Evolutionary conservation across 2,888 invertebrate species (phyloP).

Genomic region (Drosophila colorata): DNA sequence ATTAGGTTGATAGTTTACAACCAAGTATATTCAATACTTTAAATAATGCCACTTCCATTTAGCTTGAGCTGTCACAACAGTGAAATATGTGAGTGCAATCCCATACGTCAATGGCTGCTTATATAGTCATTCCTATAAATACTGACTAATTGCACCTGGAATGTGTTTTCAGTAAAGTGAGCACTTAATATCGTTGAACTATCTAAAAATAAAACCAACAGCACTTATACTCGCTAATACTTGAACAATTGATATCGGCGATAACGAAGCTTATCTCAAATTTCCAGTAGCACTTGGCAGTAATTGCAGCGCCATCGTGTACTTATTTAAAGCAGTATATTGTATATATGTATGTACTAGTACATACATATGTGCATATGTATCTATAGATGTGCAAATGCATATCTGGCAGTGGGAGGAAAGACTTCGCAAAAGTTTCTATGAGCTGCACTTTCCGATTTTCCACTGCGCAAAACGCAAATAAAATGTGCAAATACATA

Average conservation of each 20-base stretch:
- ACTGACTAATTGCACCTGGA: neutral
- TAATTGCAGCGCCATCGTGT: constrained; percentile 3
- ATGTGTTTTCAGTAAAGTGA: neutral
- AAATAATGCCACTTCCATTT: no score
- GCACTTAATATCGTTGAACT: constrained; percentile 8
- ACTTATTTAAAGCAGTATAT: no score
- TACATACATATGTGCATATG: neutral
- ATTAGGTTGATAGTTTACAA: no score
- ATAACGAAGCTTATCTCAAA: constrained; percentile 53
- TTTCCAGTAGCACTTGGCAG: constrained; percentile 31
- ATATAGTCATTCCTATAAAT: neutral
- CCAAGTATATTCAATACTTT: no score
- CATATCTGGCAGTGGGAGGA: neutral
- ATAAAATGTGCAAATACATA: constrained; percentile 1
- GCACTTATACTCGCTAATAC: neutral
- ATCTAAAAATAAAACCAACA: constrained; percentile 18
- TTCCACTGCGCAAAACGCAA: constrained; percentile 14
- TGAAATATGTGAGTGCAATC: no score
- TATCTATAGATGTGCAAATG: neutral
- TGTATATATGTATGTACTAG: neutral
- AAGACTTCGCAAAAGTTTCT: constrained; percentile 2
- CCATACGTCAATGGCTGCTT: no score
- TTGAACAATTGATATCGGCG: constrained; percentile 34
- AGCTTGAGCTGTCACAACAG: no score
- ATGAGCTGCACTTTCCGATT: neutral